These are phyloP conservation scores for Buceros bicornis DNA, from an alignment of 2,797 vertebrate species.

Conservation along the genomic window DNA sequence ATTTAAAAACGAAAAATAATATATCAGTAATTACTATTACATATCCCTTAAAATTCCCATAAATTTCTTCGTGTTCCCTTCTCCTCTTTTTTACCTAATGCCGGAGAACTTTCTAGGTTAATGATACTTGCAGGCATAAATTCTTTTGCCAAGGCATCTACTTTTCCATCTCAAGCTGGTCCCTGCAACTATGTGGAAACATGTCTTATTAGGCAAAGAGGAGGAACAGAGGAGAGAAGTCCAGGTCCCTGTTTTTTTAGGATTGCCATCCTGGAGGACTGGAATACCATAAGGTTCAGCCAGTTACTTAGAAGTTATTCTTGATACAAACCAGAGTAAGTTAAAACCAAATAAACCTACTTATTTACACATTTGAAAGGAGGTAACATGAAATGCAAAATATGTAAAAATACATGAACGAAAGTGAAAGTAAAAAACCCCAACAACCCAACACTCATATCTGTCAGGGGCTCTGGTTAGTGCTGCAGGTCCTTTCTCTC, in stretches of 20 bases:
- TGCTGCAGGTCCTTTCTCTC: background rate
- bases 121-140: slow-evolving; percentile 24
- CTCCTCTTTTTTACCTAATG: background rate
- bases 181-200: background rate
- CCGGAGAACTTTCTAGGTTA: background rate
- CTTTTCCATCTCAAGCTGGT: background rate
- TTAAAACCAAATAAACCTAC: background rate
- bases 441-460: background rate
- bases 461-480: slow-evolving; percentile 11
- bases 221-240: background rate
- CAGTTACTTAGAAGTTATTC: background rate
- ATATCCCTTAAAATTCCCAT: background rate
- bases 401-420: background rate
- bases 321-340: background rate
- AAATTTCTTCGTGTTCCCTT: background rate
- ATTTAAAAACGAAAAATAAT: slow-evolving; percentile 8
- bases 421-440: background rate
- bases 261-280: background rate
- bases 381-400: background rate
- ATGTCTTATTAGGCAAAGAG: background rate
- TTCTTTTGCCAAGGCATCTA: background rate
- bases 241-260: background rate
- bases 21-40: background rate
- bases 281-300: background rate
- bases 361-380: background rate